A percentile compares a stretch with the other conserved stretches of the same genome.
Conservation (phyloP, 2,797 vertebrate species). For the Labroides dimidiatus region DNA sequence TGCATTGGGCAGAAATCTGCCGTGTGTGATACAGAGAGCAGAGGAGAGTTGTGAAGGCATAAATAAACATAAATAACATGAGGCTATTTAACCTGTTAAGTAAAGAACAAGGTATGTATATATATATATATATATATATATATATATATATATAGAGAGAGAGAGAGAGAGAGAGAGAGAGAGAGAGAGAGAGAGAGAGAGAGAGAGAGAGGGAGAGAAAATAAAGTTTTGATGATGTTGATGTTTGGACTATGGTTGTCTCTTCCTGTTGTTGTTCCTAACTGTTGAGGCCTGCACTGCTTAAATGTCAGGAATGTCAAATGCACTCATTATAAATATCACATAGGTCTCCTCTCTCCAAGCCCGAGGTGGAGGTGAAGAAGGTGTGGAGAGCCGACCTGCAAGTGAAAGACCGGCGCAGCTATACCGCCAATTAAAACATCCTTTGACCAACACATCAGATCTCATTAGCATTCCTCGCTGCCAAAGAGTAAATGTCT, state of each 20-base stretch:
- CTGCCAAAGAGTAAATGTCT: slow-evolving; percentile 51
- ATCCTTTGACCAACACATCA: slow-evolving; percentile 57
- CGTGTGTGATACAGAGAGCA: too few relatives aligned
- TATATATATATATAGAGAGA: too few relatives aligned
- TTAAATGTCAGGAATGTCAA: slow-evolving; percentile 55
- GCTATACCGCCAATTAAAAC: slow-evolving; percentile 70
- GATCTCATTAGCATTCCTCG: slow-evolving; percentile 66
- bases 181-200: too few relatives aligned
- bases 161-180: too few relatives aligned
- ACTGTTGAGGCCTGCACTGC: not conserved
- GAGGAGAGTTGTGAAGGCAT: too few relatives aligned
- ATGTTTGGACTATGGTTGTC: not conserved
- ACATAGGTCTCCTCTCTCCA: slow-evolving; percentile 18
- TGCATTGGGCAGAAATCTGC: too few relatives aligned
- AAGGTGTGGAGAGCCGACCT: slow-evolving; percentile 34
- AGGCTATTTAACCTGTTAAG: too few relatives aligned
- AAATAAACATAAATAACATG: too few relatives aligned
- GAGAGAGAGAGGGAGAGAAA: too few relatives aligned
- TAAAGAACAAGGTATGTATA: too few relatives aligned
- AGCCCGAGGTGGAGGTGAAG: slow-evolving; percentile 29
- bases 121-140: too few relatives aligned
- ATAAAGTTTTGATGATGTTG: not conserved
- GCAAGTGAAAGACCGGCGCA: slow-evolving; percentile 3
- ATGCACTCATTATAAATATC: slow-evolving; percentile 41
- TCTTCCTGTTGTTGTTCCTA: not conserved